Conservation (phyloP, 1,140 invertebrate genomes). For the Heliconius congener region DNA sequence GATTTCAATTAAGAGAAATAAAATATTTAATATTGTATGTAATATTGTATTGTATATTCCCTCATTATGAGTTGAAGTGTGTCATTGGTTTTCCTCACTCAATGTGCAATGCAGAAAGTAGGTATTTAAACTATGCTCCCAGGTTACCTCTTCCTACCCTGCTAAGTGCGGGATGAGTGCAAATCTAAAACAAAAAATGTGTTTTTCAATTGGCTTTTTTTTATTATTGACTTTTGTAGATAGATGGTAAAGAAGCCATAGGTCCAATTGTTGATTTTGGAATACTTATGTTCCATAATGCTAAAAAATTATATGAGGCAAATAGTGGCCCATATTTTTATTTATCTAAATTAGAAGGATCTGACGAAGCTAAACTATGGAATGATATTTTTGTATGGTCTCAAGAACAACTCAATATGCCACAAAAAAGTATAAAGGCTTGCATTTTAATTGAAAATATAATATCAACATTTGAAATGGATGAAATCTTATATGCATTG, state of each 20-base stretch:
- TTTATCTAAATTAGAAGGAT: constrained; percentile 86
- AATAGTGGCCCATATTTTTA: constrained; percentile 86
- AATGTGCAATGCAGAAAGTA: too few species aligned
- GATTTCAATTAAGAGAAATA: too few species aligned
- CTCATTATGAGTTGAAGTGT: too few species aligned
- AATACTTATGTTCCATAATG: constrained; percentile 86
- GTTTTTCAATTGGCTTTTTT: constrained; percentile 14
- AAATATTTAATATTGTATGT: too few species aligned
- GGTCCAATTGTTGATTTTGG: constrained; percentile 87
- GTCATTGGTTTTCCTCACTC: too few species aligned
- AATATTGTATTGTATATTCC: too few species aligned
- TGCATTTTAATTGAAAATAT: constrained; percentile 89
- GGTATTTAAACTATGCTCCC: too few species aligned
- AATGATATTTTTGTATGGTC: constrained; percentile 88
- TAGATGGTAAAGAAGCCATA: constrained; percentile 85
- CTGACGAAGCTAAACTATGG: constrained; percentile 85
- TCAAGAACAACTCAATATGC: constrained; percentile 82
- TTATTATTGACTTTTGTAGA: constrained; percentile 53
- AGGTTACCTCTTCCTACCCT: too few species aligned
- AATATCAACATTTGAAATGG: constrained; percentile 85
- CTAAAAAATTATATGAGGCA: constrained; percentile 75
- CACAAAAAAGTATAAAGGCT: constrained; percentile 85
- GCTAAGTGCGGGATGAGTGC: too few species aligned
- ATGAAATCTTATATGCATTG: constrained; percentile 86
- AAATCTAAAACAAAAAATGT: too few species aligned